These are phyloP conservation scores for Steinernema feltiae DNA, from an alignment of 1,140 invertebrate species.

Conservation along the genomic window DNA sequence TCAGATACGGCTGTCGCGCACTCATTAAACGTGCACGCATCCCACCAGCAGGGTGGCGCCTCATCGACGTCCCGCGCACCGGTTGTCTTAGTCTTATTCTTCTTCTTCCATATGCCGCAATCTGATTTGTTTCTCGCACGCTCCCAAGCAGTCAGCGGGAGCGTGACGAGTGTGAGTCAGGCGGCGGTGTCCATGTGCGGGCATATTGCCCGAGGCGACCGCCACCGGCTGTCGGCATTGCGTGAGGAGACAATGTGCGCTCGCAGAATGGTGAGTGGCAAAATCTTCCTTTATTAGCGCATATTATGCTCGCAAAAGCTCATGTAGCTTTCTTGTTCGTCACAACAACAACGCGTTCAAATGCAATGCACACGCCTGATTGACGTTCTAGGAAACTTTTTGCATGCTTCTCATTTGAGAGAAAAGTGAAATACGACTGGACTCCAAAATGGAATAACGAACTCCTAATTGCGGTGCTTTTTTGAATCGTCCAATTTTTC, in stretches of 20 bases:
- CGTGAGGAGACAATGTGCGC: neutral
- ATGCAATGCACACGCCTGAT: neutral
- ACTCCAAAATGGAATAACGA: no score
- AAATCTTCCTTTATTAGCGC: neutral
- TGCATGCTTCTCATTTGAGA: neutral
- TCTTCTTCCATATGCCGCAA: constrained; percentile 15
- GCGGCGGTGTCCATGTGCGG: neutral
- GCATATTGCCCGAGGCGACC: neutral
- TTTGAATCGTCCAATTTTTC: no score
- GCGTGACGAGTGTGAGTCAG: neutral
- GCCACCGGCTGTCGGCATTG: neutral
- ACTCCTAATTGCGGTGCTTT: no score
- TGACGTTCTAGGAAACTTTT: neutral
- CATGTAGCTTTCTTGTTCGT: no score
- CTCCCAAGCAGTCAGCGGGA: neutral
- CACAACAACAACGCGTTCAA: no score
- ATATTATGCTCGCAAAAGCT: no score
- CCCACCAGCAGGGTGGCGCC: constrained; percentile 14
- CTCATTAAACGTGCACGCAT: constrained; percentile 15
- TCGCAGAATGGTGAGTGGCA: neutral
- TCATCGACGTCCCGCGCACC: neutral
- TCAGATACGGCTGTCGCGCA: constrained; percentile 14
- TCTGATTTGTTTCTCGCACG: constrained; percentile 13
- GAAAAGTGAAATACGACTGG: no score
- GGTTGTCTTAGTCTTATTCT: neutral